Base-by-base conservation (phyloP, 2,113 vertebrate genomes). In the Equus quagga region DNA sequence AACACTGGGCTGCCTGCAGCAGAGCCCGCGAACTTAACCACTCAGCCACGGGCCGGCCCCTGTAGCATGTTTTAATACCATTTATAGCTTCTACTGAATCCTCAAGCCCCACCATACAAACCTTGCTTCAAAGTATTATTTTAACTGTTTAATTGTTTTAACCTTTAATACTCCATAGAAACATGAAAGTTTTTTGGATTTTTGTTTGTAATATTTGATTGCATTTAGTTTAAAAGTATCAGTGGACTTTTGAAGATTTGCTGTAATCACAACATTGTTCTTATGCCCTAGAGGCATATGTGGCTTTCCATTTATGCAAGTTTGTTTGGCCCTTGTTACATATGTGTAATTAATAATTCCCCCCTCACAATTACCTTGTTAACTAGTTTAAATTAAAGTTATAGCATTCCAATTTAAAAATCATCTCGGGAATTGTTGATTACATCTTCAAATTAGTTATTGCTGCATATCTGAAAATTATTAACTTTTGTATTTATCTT, bases 371-470 rank as follows among this genome's bases (percentile, higher is more conserved):
- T 36, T 60, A 82, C 13, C 49, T 89, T 80, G 28, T 28, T 67
- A 67, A 67, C 1, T 72, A 23, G n/a, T 92, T 95, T 69, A 70
- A 69, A 44, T 91, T 58, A 51, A 83, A 87, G n/a, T 76, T 31
- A 76, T 23, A 8, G 9, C 28, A 87, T 49, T 87, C 7, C 17
- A 76, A 56, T 91, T 87, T 88, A n/a, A 56, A 91, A 70, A 49
- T 82, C 44, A 56, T 33, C 8, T 26, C 58, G 15, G 10, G 13
- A 84, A 78, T 70, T 58, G 7, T 88, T 84, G 73, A 54, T 79
- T 94, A 44, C 2, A 51, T 49, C 15, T 94, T 89, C 9, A 85
- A 89, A 36, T 91, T 51, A 51, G n/a, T 70, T 97, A 78, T 70
- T 95, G 15, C 17, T 58, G 33, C 60, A 65, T 51, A 78, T 44